Evolutionary conservation across 1,140 invertebrate genomes (phyloP).

Genomic region (Drepana arcuata): DNA sequence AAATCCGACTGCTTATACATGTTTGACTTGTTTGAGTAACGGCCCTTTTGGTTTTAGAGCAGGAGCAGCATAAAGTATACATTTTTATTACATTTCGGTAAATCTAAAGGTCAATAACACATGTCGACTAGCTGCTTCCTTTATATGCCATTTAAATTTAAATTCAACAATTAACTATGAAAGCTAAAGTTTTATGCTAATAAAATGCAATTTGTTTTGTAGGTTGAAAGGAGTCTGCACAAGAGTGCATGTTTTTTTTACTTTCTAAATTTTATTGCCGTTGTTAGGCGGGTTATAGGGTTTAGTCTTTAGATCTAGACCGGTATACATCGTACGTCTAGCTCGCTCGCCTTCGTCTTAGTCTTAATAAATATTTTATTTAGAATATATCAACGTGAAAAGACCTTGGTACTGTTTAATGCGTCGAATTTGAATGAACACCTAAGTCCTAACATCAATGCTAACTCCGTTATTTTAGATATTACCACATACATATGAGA

Average conservation of each 20-base stretch:
- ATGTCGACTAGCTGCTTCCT: constrained; percentile 20
- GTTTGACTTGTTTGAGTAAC: too few relatives aligned
- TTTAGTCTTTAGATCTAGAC: constrained; percentile 31
- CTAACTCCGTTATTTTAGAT: too few relatives aligned
- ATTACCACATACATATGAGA: too few relatives aligned
- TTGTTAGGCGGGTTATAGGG: constrained; percentile 62
- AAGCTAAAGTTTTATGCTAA: constrained; percentile 59
- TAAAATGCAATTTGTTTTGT: constrained; percentile 67
- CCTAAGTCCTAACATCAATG: too few relatives aligned
- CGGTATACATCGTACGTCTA: constrained; percentile 4
- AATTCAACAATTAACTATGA: constrained; percentile 30
- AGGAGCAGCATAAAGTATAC: too few relatives aligned
- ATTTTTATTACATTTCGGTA: constrained; percentile 10
- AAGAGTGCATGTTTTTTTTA: constrained; percentile 56
- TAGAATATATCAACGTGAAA: constrained; percentile 4
- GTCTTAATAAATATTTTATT: constrained; percentile 2
- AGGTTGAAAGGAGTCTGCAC: constrained; percentile 61
- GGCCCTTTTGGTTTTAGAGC: too few relatives aligned
- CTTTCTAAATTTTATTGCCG: constrained; percentile 64
- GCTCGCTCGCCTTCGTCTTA: neutral
- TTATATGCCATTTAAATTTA: constrained; percentile 17
- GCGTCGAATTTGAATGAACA: neutral
- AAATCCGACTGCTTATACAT: too few relatives aligned
- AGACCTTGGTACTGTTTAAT: constrained; percentile 8
- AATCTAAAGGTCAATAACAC: constrained; percentile 31